phyloP scores from a whole-genome alignment of 2,797 vertebrate species.

The Danio aesculapii region DNA sequence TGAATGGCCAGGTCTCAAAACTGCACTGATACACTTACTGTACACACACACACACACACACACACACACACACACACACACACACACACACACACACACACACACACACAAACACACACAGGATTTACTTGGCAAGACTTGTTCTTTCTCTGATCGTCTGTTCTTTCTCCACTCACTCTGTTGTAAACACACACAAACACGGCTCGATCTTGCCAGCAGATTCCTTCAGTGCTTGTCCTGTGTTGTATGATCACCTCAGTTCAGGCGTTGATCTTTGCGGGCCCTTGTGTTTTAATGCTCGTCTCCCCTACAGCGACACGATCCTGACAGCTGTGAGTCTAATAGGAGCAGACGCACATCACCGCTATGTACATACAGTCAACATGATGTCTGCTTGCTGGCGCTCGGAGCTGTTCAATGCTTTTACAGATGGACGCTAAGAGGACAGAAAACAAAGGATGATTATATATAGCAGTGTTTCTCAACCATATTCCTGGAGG shows the following conservation, averaged over 20 bases:
- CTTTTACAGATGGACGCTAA: conserved; percentile 3
- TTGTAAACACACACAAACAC: conserved; percentile 20
- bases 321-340: conserved; percentile 44
- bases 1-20: too few species aligned
- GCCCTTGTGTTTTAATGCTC: conserved; percentile 6
- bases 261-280: conserved; percentile 23
- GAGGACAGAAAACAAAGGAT: not conserved
- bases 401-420: not conserved
- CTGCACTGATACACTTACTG: too few species aligned
- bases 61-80: too few species aligned
- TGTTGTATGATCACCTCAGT: conserved; percentile 23
- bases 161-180: conserved; percentile 17
- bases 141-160: conserved; percentile 18
- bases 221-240: conserved; percentile 4
- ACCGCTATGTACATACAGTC: conserved; percentile 40
- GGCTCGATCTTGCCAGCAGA: conserved; percentile 38
- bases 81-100: too few species aligned
- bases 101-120: not conserved
- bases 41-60: too few species aligned
- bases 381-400: conserved; percentile 16
- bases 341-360: conserved; percentile 43
- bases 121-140: not conserved
- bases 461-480: not conserved
- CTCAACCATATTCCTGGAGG: too few species aligned
- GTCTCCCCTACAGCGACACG: conserved; percentile 27